Evolutionary conservation across 92 coral and sea anemone genomes (phyloP).

Genomic region (Ricordea florida): DNA sequence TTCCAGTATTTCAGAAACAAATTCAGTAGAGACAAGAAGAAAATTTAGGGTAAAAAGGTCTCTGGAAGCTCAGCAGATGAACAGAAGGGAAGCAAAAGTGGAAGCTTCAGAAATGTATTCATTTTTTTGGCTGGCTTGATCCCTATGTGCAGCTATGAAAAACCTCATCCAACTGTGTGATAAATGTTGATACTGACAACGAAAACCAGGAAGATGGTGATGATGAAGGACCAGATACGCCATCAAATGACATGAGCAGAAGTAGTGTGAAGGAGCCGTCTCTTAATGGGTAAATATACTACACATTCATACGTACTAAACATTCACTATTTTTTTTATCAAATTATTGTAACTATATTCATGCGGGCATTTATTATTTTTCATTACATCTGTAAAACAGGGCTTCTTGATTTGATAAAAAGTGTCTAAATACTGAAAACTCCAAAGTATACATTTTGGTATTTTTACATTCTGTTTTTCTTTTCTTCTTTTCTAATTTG

Average conservation of each 20-base stretch:
- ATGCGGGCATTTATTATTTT: not conserved
- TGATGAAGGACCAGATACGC: slow-evolving; percentile 7
- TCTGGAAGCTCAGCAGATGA: not conserved
- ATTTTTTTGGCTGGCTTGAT: slow-evolving; percentile 17
- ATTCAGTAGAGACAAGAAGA: slow-evolving; percentile 14
- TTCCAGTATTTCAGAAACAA: slow-evolving; percentile 11
- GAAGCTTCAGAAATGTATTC: slow-evolving; percentile 5
- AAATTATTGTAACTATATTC: not conserved
- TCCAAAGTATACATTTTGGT: not conserved
- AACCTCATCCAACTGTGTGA: slow-evolving; percentile 20
- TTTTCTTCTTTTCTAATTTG: too few species aligned
- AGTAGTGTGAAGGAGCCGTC: not conserved
- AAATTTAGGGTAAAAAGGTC: not conserved
- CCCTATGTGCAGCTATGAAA: slow-evolving; percentile 20
- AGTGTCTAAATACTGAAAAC: not conserved
- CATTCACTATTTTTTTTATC: not conserved
- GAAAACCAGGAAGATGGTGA: slow-evolving; percentile 21
- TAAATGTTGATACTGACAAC: slow-evolving; percentile 22
- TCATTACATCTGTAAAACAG: not conserved
- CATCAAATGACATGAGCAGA: slow-evolving; percentile 1
- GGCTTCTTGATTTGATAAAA: not conserved
- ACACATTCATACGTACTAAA: not conserved
- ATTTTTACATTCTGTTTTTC: not conserved
- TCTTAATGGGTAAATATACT: not conserved
- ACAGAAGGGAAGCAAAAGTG: not conserved